A percentile compares a stretch with the other conserved stretches of the same genome.
These are phyloP conservation scores for Trichogramma evanescens DNA, from an alignment of 2,888 invertebrate genomes.

Conservation along the genomic window DNA sequence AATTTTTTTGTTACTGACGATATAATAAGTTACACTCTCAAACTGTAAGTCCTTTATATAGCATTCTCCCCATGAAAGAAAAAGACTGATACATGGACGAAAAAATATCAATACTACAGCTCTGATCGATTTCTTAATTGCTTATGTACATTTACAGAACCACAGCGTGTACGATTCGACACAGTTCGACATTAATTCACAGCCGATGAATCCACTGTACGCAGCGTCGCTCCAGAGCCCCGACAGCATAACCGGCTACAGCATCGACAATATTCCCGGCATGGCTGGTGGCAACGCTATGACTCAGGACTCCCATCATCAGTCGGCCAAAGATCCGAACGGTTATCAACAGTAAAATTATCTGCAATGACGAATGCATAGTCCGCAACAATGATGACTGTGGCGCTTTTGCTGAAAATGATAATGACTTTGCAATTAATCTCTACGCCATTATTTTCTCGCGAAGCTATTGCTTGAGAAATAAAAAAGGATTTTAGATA, in stretches of 20 bases:
- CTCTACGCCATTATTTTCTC: too few relatives aligned
- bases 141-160: conserved; percentile 51
- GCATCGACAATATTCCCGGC: conserved; percentile 45
- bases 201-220: conserved; percentile 62
- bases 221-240: conserved; percentile 67
- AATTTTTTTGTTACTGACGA: neutral
- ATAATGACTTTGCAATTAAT: too few relatives aligned
- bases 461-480: too few relatives aligned
- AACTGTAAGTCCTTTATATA: too few relatives aligned
- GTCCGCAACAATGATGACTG: neutral
- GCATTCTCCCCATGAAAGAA: too few relatives aligned
- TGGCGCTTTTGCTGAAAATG: too few relatives aligned
- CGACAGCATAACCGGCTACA: conserved; percentile 61
- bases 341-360: conserved; percentile 42
- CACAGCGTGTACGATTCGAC: conserved; percentile 69
- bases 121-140: neutral
- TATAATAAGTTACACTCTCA: too few relatives aligned
- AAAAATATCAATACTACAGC: too few relatives aligned
- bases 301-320: conserved; percentile 29
- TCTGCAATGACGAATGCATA: conserved; percentile 3
- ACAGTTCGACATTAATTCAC: conserved; percentile 59
- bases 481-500: too few relatives aligned
- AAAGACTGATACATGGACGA: too few relatives aligned
- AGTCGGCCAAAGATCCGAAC: conserved; percentile 36
- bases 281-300: conserved; percentile 24